Evolutionary conservation across 2,113 vertebrate species (phyloP), one percentile per base, ranked within the genome.

Genomic region (Mormyrus iriodes): DNA sequence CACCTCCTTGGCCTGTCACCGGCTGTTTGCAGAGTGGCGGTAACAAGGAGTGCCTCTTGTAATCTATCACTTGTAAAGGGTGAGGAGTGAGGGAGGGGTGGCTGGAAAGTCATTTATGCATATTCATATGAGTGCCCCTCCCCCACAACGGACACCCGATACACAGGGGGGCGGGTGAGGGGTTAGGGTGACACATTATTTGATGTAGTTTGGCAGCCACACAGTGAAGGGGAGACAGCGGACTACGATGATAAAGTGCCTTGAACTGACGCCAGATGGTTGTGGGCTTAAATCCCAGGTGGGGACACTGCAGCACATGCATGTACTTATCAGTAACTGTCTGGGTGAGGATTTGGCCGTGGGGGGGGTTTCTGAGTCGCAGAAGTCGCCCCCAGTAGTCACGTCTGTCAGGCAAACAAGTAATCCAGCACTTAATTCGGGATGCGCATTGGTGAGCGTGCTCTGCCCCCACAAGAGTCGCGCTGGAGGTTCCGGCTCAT

Each of bases 41-140:
- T 53, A 27, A 86, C n/a, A 86, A 86, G n/a, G n/a, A 51, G 85
- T 35, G 24, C 27, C 83, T 35, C 39, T 24, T 84, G 49, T 55
- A 55, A 87, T 31, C 52, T 87, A 58, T 88, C 55, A 35, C 39
- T 51, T 88, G 48, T 35, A 51, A 86, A 86, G n/a, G n/a, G 65
- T 27, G 48, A 48, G 17, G 65, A 31, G 17, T 31, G 48, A 49
- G 46, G 73, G 73, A 7, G 48, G 39, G 21, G 49, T 3, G 19
- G 0, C 21, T 39, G 48, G 7, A 46, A 21, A 84, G 39, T 51
- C 88, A 51, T 84, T 19, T 39, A 58, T 89, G 51, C 73, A 58
- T 88, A 53, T 88, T 79, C 65, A 88, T 53, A 21, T 12, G 39
- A 46, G 49, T 17, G n/a, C 44, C 73, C n/a, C n/a, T 44, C 55